A percentile compares a stretch with the other conserved stretches of the same genome.
Conservation (phyloP, 2,113 vertebrate species). For the Scatophagus argus region DNA sequence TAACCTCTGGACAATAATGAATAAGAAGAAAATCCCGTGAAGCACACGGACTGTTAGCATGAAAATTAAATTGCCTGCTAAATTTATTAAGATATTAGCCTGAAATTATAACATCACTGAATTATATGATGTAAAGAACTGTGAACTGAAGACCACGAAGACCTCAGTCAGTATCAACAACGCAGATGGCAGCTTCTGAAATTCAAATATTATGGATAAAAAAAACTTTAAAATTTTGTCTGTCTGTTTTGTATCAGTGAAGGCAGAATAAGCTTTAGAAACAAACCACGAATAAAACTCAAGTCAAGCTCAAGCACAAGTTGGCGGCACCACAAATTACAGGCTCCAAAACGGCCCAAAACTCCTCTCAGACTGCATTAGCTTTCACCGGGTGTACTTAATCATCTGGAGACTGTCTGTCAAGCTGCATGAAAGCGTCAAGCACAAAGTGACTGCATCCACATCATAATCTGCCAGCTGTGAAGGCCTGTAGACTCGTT, state of each 20-base stretch:
- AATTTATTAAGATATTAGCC: background rate
- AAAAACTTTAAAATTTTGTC: background rate
- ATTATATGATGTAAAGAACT: conserved; percentile 1
- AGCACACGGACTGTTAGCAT: background rate
- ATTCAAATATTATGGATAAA: background rate
- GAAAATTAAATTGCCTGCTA: conserved; percentile 4
- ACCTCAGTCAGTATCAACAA: background rate
- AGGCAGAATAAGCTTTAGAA: background rate
- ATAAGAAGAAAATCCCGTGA: background rate
- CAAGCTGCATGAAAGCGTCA: too few relatives aligned
- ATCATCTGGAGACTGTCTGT: background rate
- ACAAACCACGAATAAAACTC: background rate
- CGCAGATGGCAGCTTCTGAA: background rate
- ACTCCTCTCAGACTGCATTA: background rate
- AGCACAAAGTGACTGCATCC: background rate
- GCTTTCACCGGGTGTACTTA: background rate
- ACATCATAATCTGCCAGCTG: background rate
- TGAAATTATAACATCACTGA: background rate
- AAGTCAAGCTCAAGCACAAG: too few relatives aligned
- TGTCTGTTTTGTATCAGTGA: background rate
- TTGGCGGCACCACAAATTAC: background rate
- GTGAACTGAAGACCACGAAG: background rate
- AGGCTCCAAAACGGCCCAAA: background rate
- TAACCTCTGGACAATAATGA: background rate
- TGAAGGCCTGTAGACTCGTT: background rate